phyloP scores from a whole-genome alignment of 64 coral and sea anemone species.

The Pocillopora verrucosa region DNA sequence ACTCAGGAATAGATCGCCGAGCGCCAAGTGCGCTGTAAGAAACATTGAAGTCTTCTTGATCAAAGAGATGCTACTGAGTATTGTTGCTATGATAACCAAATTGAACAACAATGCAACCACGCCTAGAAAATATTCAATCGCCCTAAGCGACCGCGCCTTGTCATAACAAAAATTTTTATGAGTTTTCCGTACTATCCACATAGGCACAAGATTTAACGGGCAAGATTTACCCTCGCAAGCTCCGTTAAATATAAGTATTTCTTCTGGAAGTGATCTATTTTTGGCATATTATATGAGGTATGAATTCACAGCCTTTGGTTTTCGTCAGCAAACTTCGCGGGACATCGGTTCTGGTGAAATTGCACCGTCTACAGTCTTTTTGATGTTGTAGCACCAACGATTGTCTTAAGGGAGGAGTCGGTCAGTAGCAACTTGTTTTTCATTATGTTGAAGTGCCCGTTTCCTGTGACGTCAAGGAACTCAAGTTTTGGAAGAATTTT shows the following conservation, averaged over 20 bases:
- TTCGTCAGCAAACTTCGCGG: constrained; percentile 2
- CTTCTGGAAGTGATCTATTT: constrained; percentile 11
- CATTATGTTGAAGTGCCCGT: constrained; percentile 9
- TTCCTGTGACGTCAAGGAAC: constrained; percentile 25
- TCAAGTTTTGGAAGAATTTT: neutral
- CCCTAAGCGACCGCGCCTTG: neutral
- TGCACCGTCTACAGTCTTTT: constrained; percentile 16
- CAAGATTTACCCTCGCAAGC: constrained; percentile 14
- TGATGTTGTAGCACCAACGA: constrained; percentile 11
- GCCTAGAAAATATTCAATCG: constrained; percentile 19
- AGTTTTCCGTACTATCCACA: neutral
- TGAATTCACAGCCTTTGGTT: neutral
- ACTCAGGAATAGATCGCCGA: constrained; percentile 50
- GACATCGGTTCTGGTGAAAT: constrained; percentile 29
- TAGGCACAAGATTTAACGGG: neutral
- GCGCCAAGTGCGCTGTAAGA: constrained; percentile 33
- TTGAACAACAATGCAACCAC: constrained; percentile 27
- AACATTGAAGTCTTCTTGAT: constrained; percentile 8
- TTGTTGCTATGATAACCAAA: constrained; percentile 24
- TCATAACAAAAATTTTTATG: constrained; percentile 52
- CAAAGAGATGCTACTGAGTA: constrained; percentile 16
- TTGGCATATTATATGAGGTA: constrained; percentile 3
- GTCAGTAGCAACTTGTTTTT: neutral
- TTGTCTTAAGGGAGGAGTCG: constrained; percentile 4
- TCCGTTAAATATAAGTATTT: constrained; percentile 16